A percentile compares a stretch with the other conserved stretches of the same genome.
Evolutionary conservation across 1,140 invertebrate genomes (phyloP).

Genomic region (Halesus radiatus): DNA sequence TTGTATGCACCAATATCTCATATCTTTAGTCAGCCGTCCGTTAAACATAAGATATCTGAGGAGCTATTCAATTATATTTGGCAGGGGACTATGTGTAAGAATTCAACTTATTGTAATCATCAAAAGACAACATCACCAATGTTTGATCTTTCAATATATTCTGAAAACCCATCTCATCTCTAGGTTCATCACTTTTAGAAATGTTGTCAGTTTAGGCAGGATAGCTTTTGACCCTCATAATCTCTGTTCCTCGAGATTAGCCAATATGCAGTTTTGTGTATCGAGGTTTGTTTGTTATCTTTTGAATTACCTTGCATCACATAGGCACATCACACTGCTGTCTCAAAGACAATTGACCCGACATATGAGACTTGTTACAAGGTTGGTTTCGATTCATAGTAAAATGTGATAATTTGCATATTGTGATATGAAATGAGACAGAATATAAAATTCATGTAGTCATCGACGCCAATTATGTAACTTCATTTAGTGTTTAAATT

Average conservation of each 20-base stretch:
- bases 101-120: background rate
- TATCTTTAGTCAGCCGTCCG: slow-evolving; percentile 41
- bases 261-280: no score
- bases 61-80: slow-evolving; percentile 21
- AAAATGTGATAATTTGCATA: slow-evolving; percentile 46
- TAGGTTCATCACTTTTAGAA: background rate
- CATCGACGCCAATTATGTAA: slow-evolving; percentile 37
- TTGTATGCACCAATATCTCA: slow-evolving; percentile 30
- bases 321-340: no score
- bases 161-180: background rate
- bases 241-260: no score
- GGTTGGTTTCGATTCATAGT: slow-evolving; percentile 29
- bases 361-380: slow-evolving; percentile 1
- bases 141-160: slow-evolving; percentile 4
- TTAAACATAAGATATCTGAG: slow-evolving; percentile 37
- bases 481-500: slow-evolving; percentile 13
- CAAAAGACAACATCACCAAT: background rate
- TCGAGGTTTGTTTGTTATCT: no score
- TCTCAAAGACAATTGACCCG: no score
- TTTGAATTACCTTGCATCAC: no score
- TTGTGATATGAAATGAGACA: slow-evolving; percentile 38
- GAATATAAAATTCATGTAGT: slow-evolving; percentile 15
- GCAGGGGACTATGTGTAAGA: slow-evolving; percentile 20
- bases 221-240: no score
- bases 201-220: no score